Evolutionary conservation across 2,888 invertebrate genomes (phyloP).

Genomic region (Diarsia rubi): DNA sequence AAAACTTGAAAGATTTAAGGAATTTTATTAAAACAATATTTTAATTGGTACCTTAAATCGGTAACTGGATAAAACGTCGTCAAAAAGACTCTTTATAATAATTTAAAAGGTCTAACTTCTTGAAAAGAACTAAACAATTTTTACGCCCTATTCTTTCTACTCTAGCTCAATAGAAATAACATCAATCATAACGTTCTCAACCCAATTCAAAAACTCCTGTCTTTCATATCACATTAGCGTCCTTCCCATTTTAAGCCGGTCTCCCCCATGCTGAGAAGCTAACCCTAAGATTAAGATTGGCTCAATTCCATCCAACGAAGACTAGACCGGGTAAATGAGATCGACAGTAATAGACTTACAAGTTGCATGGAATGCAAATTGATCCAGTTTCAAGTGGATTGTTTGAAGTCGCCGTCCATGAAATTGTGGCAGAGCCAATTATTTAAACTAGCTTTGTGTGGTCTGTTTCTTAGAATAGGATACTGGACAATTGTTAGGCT

Average conservation of each 20-base stretch:
- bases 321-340: conserved; percentile 53
- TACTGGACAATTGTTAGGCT: not conserved
- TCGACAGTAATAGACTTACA: conserved; percentile 42
- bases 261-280: conserved; percentile 45
- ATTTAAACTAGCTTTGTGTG: conserved; percentile 14
- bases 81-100: not conserved
- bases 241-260: conserved; percentile 58
- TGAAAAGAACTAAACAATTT: not conserved
- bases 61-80: not conserved
- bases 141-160: not conserved
- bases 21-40: not conserved
- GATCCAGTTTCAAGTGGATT: conserved; percentile 50
- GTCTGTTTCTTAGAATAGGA: not conserved
- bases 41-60: not conserved
- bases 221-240: conserved; percentile 61
- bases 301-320: conserved; percentile 65
- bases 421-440: conserved; percentile 41
- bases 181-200: not conserved
- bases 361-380: conserved; percentile 56
- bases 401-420: conserved; percentile 38
- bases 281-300: conserved; percentile 69
- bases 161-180: not conserved
- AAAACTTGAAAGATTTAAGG: not conserved
- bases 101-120: not conserved
- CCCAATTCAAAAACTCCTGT: conserved; percentile 45